Evolutionary conservation across 1,140 invertebrate species (phyloP).

Genomic region (Ephestia elutella): DNA sequence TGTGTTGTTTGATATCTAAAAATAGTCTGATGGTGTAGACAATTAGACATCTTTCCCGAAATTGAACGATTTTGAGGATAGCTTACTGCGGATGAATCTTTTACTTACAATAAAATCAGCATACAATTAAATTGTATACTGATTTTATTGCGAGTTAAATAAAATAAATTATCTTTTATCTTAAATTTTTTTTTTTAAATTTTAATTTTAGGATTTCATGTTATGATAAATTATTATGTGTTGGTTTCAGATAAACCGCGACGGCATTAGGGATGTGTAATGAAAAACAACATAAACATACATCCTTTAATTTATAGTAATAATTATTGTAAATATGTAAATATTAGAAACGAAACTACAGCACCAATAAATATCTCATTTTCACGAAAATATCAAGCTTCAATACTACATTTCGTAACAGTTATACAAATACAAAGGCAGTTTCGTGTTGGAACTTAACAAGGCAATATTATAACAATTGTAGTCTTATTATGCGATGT

Average conservation of each 20-base stretch:
- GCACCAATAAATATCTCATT: constrained; percentile 73
- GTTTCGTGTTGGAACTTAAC: constrained; percentile 53
- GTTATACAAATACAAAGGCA: constrained; percentile 64
- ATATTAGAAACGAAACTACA: constrained; percentile 70
- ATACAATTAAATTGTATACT: too few relatives aligned
- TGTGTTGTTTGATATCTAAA: neutral
- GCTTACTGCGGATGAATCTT: too few relatives aligned
- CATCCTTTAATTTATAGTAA: constrained; percentile 67
- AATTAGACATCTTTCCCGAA: too few relatives aligned
- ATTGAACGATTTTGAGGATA: too few relatives aligned
- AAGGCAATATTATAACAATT: constrained; percentile 35
- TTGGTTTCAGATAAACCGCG: constrained; percentile 65
- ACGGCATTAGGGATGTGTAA: constrained; percentile 67
- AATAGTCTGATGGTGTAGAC: too few relatives aligned
- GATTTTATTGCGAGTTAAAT: too few relatives aligned
- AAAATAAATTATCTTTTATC: too few relatives aligned
- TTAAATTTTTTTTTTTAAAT: too few relatives aligned
- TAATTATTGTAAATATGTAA: constrained; percentile 62
- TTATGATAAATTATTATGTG: neutral
- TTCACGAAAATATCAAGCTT: constrained; percentile 72
- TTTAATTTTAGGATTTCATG: too few relatives aligned
- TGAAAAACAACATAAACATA: constrained; percentile 57
- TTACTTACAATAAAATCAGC: too few relatives aligned
- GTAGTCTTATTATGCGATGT: constrained; percentile 51
- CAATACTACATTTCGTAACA: constrained; percentile 55